Percentiles rank a stretch among this genome's conserved stretches.
Conservation (phyloP, 2,888 invertebrate genomes). For the Tinea trinotella region DNA sequence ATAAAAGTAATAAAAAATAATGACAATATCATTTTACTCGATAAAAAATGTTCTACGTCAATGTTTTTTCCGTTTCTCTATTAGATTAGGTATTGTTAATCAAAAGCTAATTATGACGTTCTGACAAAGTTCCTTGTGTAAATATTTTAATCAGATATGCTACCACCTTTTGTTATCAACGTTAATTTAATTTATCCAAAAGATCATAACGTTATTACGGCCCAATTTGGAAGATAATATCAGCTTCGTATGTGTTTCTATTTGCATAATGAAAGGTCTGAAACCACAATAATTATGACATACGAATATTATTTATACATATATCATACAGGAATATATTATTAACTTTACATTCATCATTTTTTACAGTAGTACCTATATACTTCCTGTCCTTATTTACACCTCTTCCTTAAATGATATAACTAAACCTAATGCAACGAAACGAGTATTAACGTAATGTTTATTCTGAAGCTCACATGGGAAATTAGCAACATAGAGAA, state of each 20-base stretch:
- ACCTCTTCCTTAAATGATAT: background rate
- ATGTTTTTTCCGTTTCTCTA: background rate
- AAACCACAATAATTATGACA: background rate
- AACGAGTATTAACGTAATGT: background rate
- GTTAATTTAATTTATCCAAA: constrained; percentile 15
- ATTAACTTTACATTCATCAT: background rate
- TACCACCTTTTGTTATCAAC: background rate
- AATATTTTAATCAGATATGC: constrained; percentile 4
- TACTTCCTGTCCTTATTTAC: too few relatives aligned
- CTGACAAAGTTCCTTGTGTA: constrained; percentile 1
- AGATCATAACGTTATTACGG: constrained; percentile 17
- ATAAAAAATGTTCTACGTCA: background rate
- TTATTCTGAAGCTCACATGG: background rate
- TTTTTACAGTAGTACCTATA: too few relatives aligned
- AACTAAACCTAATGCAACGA: background rate
- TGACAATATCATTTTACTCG: background rate
- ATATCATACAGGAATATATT: background rate
- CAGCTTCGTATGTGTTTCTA: background rate
- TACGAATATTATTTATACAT: background rate
- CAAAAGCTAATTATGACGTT: constrained; percentile 5
- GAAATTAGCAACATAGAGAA: background rate
- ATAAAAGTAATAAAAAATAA: constrained; percentile 8
- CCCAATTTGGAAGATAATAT: constrained; percentile 14
- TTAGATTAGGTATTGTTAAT: background rate
- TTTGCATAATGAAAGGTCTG: constrained; percentile 16